A percentile compares a stretch with the other conserved stretches of the same genome.
Evolutionary conservation across 30 jellyfish, hydroid and myxozoan genomes (phyloP).

Genomic region (Chrysaora quinquecirrha): DNA sequence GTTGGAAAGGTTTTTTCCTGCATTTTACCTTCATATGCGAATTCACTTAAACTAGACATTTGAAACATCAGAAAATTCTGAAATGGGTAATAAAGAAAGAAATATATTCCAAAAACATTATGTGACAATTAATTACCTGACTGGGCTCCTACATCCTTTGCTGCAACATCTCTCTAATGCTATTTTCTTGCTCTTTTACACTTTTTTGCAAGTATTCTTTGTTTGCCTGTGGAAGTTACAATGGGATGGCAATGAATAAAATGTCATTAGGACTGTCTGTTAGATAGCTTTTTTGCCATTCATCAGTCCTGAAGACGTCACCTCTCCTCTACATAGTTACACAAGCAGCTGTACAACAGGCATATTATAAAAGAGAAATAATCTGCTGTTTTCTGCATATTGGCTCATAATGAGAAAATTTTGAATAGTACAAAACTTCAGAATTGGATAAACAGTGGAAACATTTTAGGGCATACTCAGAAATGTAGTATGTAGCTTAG

Average conservation of each 20-base stretch:
- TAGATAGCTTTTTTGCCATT: background rate
- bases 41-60: too few species aligned
- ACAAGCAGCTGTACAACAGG: background rate
- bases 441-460: too few species aligned
- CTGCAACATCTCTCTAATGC: slow-evolving; percentile 98
- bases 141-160: slow-evolving; percentile 36
- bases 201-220: slow-evolving; percentile 88
- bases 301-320: background rate
- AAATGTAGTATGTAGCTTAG: too few species aligned
- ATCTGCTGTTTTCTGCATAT: too few species aligned
- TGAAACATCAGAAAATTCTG: too few species aligned
- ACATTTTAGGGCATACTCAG: too few species aligned
- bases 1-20: too few species aligned
- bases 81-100: too few species aligned
- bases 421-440: too few species aligned
- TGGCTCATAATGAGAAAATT: too few species aligned
- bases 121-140: background rate
- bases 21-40: too few species aligned
- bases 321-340: background rate
- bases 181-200: slow-evolving; percentile 97
- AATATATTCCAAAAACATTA: background rate
- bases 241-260: background rate
- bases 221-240: slow-evolving; percentile 30
- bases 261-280: background rate
- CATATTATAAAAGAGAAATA: background rate